Conservation (phyloP, 1,140 invertebrate genomes). For the Monochamus saltuarius region DNA sequence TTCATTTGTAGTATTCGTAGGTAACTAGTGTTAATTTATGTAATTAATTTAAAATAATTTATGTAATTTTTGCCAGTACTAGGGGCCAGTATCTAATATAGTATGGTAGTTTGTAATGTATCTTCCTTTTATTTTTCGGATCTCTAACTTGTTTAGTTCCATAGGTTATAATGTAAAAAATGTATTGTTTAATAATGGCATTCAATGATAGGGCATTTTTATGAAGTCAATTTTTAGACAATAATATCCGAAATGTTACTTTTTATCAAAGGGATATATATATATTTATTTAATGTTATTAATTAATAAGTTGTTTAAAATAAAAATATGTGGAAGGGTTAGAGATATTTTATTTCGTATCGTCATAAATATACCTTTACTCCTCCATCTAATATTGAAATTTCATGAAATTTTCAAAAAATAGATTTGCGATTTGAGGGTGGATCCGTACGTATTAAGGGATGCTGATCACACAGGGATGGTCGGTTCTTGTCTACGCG, state of each 20-base stretch:
- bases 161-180: neutral
- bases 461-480: too few relatives aligned
- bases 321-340: conserved; percentile 18
- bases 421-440: too few relatives aligned
- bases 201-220: conserved; percentile 9
- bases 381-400: too few relatives aligned
- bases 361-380: too few relatives aligned
- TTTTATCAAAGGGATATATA: conserved; percentile 11
- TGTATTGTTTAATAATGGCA: neutral
- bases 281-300: conserved; percentile 24
- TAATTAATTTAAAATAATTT: too few relatives aligned
- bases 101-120: conserved; percentile 12
- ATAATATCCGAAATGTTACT: conserved; percentile 14
- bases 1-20: too few relatives aligned
- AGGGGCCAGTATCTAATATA: conserved; percentile 27
- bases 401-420: too few relatives aligned
- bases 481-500: too few relatives aligned
- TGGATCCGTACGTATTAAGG: too few relatives aligned
- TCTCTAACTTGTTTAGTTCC: conserved; percentile 22
- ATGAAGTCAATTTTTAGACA: conserved; percentile 5
- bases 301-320: conserved; percentile 15
- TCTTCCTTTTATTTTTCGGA: conserved; percentile 4
- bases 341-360: too few relatives aligned
- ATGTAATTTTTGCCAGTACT: conserved; percentile 21
- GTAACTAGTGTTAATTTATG: too few relatives aligned